A percentile compares a stretch with the other conserved stretches of the same genome.
Evolutionary conservation across 1,140 invertebrate species (phyloP).

Genomic region (Hylyphantes graminicola): DNA sequence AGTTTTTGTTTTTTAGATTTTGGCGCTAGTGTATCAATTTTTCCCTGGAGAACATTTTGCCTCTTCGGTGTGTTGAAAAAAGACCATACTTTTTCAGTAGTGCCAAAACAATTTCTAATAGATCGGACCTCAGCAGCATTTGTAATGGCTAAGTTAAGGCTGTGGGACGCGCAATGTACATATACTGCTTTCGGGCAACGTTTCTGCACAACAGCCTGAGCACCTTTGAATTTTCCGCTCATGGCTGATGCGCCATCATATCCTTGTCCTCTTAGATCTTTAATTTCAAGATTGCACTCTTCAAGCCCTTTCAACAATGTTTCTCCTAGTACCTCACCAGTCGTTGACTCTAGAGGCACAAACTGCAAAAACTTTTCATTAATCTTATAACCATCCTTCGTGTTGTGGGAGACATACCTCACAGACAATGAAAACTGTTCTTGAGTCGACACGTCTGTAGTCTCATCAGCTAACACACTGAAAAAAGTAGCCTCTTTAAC

Average conservation of each 20-base stretch:
- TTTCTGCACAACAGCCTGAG: not conserved
- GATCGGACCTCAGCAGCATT: not conserved
- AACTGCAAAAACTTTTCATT: constrained; percentile 6
- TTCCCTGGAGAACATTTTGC: not conserved
- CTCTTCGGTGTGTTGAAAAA: constrained; percentile 7
- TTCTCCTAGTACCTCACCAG: not conserved
- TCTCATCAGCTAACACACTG: constrained; percentile 2
- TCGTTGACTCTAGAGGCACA: not conserved
- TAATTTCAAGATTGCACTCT: not conserved
- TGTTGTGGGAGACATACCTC: not conserved
- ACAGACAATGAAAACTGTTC: not conserved
- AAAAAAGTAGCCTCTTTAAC: constrained; percentile 6
- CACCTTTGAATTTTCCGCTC: not conserved
- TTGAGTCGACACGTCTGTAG: not conserved
- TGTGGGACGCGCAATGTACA: constrained; percentile 20
- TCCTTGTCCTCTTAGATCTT: constrained; percentile 6
- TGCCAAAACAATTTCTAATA: constrained; percentile 14
- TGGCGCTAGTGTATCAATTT: too few species aligned
- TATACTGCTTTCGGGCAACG: not conserved
- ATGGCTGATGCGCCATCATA: constrained; percentile 23
- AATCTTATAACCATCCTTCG: not conserved
- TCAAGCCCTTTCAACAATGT: not conserved
- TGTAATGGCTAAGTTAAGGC: constrained; percentile 13
- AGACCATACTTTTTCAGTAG: not conserved
- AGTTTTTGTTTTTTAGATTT: not conserved